Percentiles rank a stretch among this genome's conserved stretches.
Evolutionary conservation across 2,888 invertebrate genomes (phyloP).

Genomic region (Minunthozetes semirufus): DNA sequence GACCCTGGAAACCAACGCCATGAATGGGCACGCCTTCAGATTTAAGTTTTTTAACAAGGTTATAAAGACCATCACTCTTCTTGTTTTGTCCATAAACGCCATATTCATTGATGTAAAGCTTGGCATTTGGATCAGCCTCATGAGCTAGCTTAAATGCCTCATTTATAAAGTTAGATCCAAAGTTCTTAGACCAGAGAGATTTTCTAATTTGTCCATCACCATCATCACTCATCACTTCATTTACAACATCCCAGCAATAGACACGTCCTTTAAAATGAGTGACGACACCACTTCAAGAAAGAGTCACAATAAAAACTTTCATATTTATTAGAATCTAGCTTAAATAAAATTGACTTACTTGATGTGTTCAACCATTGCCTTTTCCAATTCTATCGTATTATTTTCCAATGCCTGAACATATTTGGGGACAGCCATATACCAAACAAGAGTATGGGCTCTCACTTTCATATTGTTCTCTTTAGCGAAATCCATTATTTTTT

Average conservation of each 20-base stretch:
- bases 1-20: neutral
- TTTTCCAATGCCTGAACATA: neutral
- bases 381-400: neutral
- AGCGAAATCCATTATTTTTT: neutral
- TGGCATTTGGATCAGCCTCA: neutral
- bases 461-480: neutral
- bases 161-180: neutral
- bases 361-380: neutral
- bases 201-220: neutral
- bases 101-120: conserved; percentile 10
- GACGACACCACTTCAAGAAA: too few relatives aligned
- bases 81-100: neutral
- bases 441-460: neutral
- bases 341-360: too few relatives aligned
- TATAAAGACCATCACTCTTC: conserved; percentile 7
- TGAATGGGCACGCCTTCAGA: neutral
- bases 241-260: neutral
- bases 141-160: neutral
- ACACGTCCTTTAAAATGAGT: neutral
- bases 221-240: neutral
- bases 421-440: neutral
- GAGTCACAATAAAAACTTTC: too few relatives aligned
- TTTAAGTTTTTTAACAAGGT: neutral
- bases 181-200: neutral
- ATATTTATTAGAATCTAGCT: too few relatives aligned